Base-by-base conservation (phyloP, 92 coral and sea anemone species). In the Bergia puertoricense region DNA sequence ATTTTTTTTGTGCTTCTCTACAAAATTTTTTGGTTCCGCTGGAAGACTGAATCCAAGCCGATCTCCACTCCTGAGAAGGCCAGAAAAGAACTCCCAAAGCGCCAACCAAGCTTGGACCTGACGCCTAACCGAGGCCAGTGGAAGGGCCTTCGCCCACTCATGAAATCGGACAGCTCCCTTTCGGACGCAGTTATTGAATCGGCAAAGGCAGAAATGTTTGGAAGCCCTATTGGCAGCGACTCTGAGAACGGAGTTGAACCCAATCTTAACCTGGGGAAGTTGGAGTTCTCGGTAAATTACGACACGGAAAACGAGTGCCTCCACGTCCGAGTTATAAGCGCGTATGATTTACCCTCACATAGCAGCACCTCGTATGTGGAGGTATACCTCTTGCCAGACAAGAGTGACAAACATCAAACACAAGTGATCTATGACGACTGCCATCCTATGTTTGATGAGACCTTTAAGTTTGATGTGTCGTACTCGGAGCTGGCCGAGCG, bases 111-210 rank as follows among this genome's bases (percentile, higher is more conserved):
- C 68, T 15, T 72, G 11, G 92, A 89, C 71, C 86, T 93, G 13
- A 65, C 93, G 45, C 91, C 88, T 30, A 86, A 88, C 8, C 95
- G 91, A 15, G 90, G 89, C 39, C 93, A 91, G 36, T 84, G 87
- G 87, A 90, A 93, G 4, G 93, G 96, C 1, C 96, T 90, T 80
- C 89, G 91, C 18, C 95, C 94, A 11, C 90, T 97, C 65, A 97
- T 97, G 99, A 92, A 93, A 75, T 81, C 98, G 15, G 99, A 97
- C 92, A 97, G 99, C 89, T 97, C 99, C 0, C 81, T 84, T 41
- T 97, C 99, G 15, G 99, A 97, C 10, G 59, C 94, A 71, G 85
- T 20, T 57, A 62, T 94, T 23, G 95, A 92, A 5, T 74, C 90
- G 4, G 85, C 92, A 7, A 81, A 69, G 80, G 67, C 89, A 65